These are phyloP conservation scores for Eurosta solidaginis DNA, from an alignment of 1,140 invertebrate genomes.

Conservation along the genomic window DNA sequence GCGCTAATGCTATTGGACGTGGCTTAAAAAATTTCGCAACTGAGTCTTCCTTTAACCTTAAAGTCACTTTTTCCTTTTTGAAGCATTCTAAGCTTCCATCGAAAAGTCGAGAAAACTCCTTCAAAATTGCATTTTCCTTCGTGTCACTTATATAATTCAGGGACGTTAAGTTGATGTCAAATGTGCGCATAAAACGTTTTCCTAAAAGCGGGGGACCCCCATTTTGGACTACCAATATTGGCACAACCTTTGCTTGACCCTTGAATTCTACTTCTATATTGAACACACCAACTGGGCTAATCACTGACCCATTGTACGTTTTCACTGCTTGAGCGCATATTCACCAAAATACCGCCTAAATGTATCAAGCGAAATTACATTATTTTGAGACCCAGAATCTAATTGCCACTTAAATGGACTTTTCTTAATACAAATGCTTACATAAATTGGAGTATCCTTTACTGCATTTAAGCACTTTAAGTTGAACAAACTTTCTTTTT, in stretches of 20 bases:
- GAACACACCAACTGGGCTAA: constrained; percentile 1
- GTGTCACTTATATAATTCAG: background rate
- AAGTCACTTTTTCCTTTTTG: constrained; percentile 4
- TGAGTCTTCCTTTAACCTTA: background rate
- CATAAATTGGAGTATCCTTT: too few relatives aligned
- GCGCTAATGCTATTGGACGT: background rate
- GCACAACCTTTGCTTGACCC: background rate
- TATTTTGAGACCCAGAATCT: constrained; percentile 24
- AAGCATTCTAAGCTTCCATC: constrained; percentile 18
- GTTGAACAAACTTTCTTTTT: too few relatives aligned
- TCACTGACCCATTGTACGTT: background rate
- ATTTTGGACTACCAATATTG: constrained; percentile 37
- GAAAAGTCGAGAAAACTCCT: constrained; percentile 19
- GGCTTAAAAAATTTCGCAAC: too few relatives aligned
- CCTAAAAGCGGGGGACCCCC: constrained; percentile 46
- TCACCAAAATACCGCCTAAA: background rate
- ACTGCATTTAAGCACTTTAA: too few relatives aligned
- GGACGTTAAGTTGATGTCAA: constrained; percentile 1
- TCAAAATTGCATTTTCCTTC: background rate
- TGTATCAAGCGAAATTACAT: background rate
- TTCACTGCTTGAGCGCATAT: background rate
- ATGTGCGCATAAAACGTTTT: constrained; percentile 18
- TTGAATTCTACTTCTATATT: background rate
- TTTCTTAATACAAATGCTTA: too few relatives aligned
- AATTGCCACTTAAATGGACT: too few relatives aligned